Evolutionary conservation across 2,888 invertebrate genomes (phyloP).

Genomic region (Gari tellinella): DNA sequence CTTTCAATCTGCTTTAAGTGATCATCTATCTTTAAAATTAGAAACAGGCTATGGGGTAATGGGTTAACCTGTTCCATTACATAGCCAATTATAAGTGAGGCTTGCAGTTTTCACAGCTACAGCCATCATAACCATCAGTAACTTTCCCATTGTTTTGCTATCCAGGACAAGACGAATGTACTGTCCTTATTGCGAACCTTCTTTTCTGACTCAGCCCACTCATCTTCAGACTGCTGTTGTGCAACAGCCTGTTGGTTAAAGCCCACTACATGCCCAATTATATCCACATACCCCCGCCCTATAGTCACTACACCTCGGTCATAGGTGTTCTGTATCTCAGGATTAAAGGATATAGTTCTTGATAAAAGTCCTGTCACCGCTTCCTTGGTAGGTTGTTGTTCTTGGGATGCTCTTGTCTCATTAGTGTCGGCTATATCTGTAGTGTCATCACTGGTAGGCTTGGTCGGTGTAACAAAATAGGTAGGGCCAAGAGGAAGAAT

Average conservation of each 20-base stretch:
- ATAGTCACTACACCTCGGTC: conserved; percentile 69
- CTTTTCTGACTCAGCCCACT: conserved; percentile 14
- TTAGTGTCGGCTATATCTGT: background rate
- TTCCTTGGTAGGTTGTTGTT: background rate
- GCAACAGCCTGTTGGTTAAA: conserved; percentile 27
- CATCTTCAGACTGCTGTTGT: conserved; percentile 31
- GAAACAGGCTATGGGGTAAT: no score
- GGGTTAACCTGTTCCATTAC: no score
- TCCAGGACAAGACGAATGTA: conserved; percentile 74
- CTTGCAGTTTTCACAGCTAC: no score
- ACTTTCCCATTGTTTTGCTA: conserved; percentile 73
- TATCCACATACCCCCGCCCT: conserved; percentile 73
- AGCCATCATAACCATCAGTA: conserved; percentile 68
- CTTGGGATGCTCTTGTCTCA: conserved; percentile 1
- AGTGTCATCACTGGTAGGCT: background rate
- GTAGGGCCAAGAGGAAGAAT: conserved; percentile 68
- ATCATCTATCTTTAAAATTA: no score
- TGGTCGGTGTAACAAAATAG: background rate
- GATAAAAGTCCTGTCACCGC: background rate
- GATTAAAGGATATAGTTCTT: no score
- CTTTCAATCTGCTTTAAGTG: no score
- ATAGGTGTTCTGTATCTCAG: background rate
- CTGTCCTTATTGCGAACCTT: conserved; percentile 17
- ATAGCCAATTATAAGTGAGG: no score
- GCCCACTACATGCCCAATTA: conserved; percentile 55